phyloP scores from a whole-genome alignment of 2,113 vertebrate species.

The Sylvia atricapilla region DNA sequence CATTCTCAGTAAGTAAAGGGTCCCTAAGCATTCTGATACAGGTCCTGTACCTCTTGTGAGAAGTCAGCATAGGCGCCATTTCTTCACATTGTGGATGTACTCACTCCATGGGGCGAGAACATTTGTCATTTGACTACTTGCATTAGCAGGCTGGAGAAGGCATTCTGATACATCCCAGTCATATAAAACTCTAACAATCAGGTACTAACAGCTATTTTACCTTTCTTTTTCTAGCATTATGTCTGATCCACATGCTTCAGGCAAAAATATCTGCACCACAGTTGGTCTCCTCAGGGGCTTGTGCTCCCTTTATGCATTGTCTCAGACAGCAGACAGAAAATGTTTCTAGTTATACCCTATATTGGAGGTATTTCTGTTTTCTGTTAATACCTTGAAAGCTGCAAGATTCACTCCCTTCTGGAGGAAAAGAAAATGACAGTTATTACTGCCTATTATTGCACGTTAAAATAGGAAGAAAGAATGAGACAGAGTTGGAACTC shows the following conservation, averaged over 20 bases:
- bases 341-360: not conserved
- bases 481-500: not conserved
- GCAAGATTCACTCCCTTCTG: not conserved
- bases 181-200: not conserved
- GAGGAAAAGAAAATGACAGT: conserved; percentile 14
- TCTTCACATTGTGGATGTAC: not conserved
- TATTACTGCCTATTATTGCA: not conserved
- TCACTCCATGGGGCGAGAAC: not conserved
- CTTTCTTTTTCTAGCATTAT: not conserved
- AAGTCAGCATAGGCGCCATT: not conserved
- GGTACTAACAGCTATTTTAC: not conserved
- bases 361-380: not conserved
- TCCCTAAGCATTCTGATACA: not conserved
- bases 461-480: conserved; percentile 12
- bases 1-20: not conserved
- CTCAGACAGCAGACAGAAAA: conserved; percentile 16
- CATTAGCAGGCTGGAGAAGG: not conserved
- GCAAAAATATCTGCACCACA: conserved; percentile 21
- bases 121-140: not conserved
- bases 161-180: not conserved
- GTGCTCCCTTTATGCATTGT: not conserved
- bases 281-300: not conserved
- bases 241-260: conserved; percentile 4
- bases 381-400: not conserved
- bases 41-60: not conserved